phyloP scores from a whole-genome alignment of 2,113 vertebrate genomes.

The Penelope pileata region DNA sequence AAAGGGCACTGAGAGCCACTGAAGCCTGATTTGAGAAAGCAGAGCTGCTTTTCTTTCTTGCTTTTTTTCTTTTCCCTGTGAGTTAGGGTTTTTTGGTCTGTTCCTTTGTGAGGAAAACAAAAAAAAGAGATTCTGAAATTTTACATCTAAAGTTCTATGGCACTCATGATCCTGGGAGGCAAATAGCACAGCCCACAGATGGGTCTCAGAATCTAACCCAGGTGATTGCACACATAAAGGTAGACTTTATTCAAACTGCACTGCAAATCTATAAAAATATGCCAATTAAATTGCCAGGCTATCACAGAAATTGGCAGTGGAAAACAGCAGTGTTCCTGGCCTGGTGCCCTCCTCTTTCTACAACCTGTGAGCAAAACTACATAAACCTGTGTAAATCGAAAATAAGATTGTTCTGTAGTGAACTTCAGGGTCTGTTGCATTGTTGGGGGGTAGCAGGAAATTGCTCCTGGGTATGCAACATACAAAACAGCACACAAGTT shows the following conservation, averaged over 20 bases:
- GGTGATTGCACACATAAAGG: not conserved
- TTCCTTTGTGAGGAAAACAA: not conserved
- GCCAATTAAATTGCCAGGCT: slow-evolving; percentile 24
- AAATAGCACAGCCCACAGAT: not conserved
- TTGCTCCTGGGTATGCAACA: not conserved
- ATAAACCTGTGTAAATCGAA: not conserved
- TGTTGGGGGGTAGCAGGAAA: slow-evolving; percentile 11
- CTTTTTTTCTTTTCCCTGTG: not conserved
- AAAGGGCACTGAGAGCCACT: not conserved
- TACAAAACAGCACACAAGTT: not conserved
- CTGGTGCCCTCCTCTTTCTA: not conserved
- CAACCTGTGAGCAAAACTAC: not conserved
- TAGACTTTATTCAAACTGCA: slow-evolving; percentile 12
- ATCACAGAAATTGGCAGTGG: slow-evolving; percentile 41
- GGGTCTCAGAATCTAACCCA: not conserved
- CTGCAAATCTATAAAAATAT: slow-evolving; percentile 50
- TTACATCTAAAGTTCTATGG: not conserved
- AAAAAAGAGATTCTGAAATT: slow-evolving; percentile 11
- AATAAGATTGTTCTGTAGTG: slow-evolving; percentile 1
- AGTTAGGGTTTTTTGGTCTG: not conserved
- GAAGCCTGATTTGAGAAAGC: not conserved
- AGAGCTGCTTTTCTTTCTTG: rapidly evolving
- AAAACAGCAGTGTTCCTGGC: slow-evolving; percentile 29
- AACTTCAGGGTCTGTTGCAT: slow-evolving; percentile 1
- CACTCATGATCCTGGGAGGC: not conserved